These are phyloP conservation scores for Drosophila obscura DNA, from an alignment of 1,140 invertebrate genomes.

Conservation along the genomic window DNA sequence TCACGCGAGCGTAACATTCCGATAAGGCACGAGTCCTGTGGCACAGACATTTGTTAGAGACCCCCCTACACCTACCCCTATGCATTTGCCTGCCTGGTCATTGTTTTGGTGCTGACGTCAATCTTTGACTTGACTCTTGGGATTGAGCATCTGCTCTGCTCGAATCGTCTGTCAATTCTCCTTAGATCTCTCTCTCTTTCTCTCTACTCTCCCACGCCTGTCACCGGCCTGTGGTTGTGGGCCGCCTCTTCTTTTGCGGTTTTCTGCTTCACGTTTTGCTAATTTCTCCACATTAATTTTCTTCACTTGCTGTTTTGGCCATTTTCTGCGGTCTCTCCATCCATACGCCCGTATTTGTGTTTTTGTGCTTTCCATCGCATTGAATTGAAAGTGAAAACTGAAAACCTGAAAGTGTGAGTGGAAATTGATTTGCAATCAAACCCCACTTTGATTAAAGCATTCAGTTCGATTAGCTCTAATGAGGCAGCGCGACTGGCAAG, in stretches of 20 bases:
- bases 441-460: constrained; percentile 68
- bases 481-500: constrained; percentile 19
- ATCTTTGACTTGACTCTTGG: constrained; percentile 9
- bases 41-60: not conserved
- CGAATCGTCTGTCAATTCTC: constrained; percentile 10
- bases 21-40: constrained; percentile 32
- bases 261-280: constrained; percentile 64
- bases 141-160: constrained; percentile 6
- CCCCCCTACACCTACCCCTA: constrained; percentile 11
- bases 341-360: constrained; percentile 21
- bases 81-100: constrained; percentile 3
- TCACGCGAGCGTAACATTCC: constrained; percentile 52
- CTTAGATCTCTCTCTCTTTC: not conserved
- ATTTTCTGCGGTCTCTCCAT: constrained; percentile 36
- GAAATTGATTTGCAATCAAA: constrained; percentile 69
- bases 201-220: constrained; percentile 59
- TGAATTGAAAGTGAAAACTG: constrained; percentile 69
- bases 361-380: constrained; percentile 57
- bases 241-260: constrained; percentile 39
- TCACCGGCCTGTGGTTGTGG: constrained; percentile 15
- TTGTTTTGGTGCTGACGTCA: constrained; percentile 1
- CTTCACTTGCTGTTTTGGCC: constrained; percentile 42
- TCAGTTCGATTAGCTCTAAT: constrained; percentile 73
- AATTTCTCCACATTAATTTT: constrained; percentile 63
- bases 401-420: constrained; percentile 71